phyloP scores from a whole-genome alignment of 2,797 vertebrate species.

The Leuciscus waleckii region DNA sequence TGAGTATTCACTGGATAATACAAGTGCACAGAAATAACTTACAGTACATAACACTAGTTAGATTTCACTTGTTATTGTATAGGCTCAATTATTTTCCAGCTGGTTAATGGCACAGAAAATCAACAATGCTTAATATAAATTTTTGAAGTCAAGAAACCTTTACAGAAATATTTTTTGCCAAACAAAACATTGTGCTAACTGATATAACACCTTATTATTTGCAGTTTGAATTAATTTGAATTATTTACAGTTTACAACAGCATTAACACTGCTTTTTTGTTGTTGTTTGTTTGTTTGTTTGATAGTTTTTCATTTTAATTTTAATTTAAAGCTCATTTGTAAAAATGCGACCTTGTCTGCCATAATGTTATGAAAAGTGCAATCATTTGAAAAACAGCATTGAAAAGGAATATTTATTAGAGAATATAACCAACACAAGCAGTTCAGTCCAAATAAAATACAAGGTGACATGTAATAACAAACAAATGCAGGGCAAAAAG shows the following conservation, averaged over 20 bases:
- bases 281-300: background rate
- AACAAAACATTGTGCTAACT: background rate
- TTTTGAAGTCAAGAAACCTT: background rate
- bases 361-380: background rate
- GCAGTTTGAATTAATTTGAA: background rate
- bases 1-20: slow-evolving; percentile 33
- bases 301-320: background rate
- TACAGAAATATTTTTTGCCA: background rate
- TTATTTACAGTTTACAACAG: background rate
- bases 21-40: slow-evolving; percentile 36
- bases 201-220: background rate
- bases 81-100: background rate
- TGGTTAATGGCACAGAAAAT: slow-evolving; percentile 1
- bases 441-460: background rate
- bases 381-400: background rate
- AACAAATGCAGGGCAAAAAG: background rate
- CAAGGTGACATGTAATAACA: background rate
- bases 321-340: background rate
- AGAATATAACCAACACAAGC: background rate
- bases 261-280: background rate
- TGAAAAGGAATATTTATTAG: background rate
- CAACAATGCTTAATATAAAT: background rate
- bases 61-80: slow-evolving; percentile 28
- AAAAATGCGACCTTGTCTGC: background rate
- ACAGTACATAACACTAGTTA: slow-evolving; percentile 24